These are phyloP conservation scores for Coenobita brevimanus DNA, from an alignment of 1,140 invertebrate genomes.

Conservation along the genomic window DNA sequence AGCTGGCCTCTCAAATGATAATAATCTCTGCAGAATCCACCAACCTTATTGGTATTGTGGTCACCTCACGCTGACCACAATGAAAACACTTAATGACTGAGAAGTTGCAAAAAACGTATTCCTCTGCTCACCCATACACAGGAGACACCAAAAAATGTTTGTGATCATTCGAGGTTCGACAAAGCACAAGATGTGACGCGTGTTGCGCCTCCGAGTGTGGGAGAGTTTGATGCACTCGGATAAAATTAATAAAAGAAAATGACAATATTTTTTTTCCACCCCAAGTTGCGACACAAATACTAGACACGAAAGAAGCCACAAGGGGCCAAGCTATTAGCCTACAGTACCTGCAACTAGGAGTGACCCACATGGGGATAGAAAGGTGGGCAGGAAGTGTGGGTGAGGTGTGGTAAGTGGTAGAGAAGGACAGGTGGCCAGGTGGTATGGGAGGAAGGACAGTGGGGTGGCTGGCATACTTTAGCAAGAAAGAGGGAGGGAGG, in stretches of 20 bases:
- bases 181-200: constrained; percentile 51
- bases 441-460: not conserved
- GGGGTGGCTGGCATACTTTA: no score
- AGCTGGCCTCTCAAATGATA: constrained; percentile 19
- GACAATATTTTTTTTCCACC: not conserved
- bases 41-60: constrained; percentile 25
- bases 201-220: constrained; percentile 20
- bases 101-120: constrained; percentile 23
- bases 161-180: constrained; percentile 41
- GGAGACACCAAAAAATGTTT: constrained; percentile 16
- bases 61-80: constrained; percentile 20
- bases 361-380: constrained; percentile 33
- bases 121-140: constrained; percentile 18
- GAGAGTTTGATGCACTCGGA: constrained; percentile 33
- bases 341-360: constrained; percentile 54
- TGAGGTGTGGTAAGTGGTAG: not conserved
- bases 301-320: constrained; percentile 58
- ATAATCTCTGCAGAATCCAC: constrained; percentile 4
- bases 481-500: constrained; percentile 15
- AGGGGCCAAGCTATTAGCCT: constrained; percentile 45
- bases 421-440: not conserved
- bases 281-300: constrained; percentile 56
- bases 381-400: not conserved
- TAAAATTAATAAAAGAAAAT: no score
- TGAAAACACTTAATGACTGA: constrained; percentile 8